phyloP scores from a whole-genome alignment of 2,888 invertebrate genomes.

The Drosophila melanosoma region DNA sequence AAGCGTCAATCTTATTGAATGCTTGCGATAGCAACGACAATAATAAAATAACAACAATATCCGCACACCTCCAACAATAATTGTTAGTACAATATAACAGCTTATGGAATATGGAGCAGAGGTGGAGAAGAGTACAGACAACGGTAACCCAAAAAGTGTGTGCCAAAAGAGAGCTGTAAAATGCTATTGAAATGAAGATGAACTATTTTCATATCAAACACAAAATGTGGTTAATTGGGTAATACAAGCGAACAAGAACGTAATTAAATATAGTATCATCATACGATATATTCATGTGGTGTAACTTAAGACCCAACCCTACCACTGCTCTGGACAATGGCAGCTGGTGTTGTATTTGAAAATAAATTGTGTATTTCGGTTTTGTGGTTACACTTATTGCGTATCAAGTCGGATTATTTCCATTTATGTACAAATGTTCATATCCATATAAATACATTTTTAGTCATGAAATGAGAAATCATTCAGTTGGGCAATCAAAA shows the following conservation, averaged over 20 bases:
- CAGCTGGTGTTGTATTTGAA: slow-evolving; percentile 8
- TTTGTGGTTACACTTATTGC: slow-evolving; percentile 20
- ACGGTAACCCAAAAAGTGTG: slow-evolving; percentile 37
- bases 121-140: slow-evolving; percentile 12
- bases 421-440: neutral
- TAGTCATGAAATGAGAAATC: slow-evolving; percentile 61
- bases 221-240: slow-evolving; percentile 42
- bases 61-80: slow-evolving; percentile 39
- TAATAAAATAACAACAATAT: slow-evolving; percentile 29
- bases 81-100: slow-evolving; percentile 51
- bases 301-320: slow-evolving; percentile 52
- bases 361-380: neutral
- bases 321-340: slow-evolving; percentile 25
- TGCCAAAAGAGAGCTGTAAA: slow-evolving; percentile 31
- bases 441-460: slow-evolving; percentile 44
- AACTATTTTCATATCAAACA: slow-evolving; percentile 23
- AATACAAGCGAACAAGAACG: slow-evolving; percentile 28
- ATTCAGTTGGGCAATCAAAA: slow-evolving; percentile 22
- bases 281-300: slow-evolving; percentile 1
- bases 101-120: slow-evolving; percentile 19
- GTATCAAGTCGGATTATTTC: slow-evolving; percentile 15
- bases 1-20: slow-evolving; percentile 38
- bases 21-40: slow-evolving; percentile 37
- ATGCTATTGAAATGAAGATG: slow-evolving; percentile 43
- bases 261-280: neutral